These are phyloP conservation scores for Dicycla oo DNA, from an alignment of 2,888 invertebrate species.

Conservation along the genomic window DNA sequence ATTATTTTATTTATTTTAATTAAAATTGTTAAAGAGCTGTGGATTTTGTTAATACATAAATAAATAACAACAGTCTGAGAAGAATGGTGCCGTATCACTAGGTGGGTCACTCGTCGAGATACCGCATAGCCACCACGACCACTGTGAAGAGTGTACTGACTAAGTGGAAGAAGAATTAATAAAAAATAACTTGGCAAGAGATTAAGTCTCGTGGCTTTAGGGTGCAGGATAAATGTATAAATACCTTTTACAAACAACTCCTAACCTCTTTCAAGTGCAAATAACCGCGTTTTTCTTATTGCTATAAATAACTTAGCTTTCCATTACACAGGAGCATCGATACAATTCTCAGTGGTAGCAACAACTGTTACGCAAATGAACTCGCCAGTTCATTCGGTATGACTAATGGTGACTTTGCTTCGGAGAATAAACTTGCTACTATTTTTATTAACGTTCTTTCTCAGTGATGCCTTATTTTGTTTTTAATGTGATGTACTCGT, in stretches of 20 bases:
- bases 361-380: slow-evolving; percentile 40
- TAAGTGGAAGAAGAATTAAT: too few relatives aligned
- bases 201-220: not conserved
- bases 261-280: slow-evolving; percentile 15
- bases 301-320: slow-evolving; percentile 36
- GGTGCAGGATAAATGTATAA: not conserved
- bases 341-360: slow-evolving; percentile 40
- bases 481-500: not conserved
- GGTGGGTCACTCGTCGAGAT: too few relatives aligned
- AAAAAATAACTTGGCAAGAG: not conserved
- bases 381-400: slow-evolving; percentile 42
- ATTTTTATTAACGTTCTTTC: slow-evolving; percentile 26
- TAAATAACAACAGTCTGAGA: too few relatives aligned
- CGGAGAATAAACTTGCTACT: slow-evolving; percentile 21
- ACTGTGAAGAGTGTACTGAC: not conserved
- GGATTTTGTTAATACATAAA: too few relatives aligned
- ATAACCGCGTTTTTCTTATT: slow-evolving; percentile 20
- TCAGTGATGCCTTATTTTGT: not conserved
- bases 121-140: too few relatives aligned
- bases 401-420: slow-evolving; percentile 45
- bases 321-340: slow-evolving; percentile 25
- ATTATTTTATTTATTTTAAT: too few relatives aligned
- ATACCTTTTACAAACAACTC: not conserved
- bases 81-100: too few relatives aligned
- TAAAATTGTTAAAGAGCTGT: too few relatives aligned